A percentile compares a stretch with the other conserved stretches of the same genome.
Evolutionary conservation across 64 coral and sea anemone species (phyloP).

Genomic region (Acropora yongei): DNA sequence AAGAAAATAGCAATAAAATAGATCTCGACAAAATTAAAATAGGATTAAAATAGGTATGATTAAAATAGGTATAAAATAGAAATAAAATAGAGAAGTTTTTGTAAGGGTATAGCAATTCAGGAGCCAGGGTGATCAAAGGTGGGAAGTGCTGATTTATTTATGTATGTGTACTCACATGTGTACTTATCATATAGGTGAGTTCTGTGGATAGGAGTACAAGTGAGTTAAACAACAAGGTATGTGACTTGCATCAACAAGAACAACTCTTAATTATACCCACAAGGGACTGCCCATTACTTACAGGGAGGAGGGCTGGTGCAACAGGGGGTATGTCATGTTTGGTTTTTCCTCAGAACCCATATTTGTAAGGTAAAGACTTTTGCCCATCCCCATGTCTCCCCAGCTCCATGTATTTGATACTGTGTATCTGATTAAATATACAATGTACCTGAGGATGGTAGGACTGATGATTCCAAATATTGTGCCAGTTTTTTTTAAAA

Average conservation of each 20-base stretch:
- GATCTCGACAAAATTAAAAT: too few species aligned
- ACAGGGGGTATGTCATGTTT: background rate
- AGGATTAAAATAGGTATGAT: too few species aligned
- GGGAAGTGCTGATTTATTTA: conserved; percentile 30
- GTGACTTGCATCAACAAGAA: background rate
- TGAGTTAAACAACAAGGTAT: conserved; percentile 16
- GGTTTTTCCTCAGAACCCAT: conserved; percentile 14
- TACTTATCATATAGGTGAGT: conserved; percentile 39
- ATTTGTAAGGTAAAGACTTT: conserved; percentile 25
- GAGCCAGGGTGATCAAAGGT: too few species aligned
- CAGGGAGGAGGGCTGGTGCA: conserved; percentile 5
- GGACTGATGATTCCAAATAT: background rate
- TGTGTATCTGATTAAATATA: conserved; percentile 5
- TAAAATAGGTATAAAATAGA: too few species aligned
- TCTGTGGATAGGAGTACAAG: background rate
- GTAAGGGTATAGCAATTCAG: too few species aligned
- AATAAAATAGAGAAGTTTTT: too few species aligned
- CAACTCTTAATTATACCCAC: conserved; percentile 17
- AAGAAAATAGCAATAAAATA: too few species aligned
- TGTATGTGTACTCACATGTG: conserved; percentile 35
- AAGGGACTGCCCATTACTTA: background rate
- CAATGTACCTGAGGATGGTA: background rate
- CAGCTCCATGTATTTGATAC: background rate
- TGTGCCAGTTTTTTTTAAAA: background rate
- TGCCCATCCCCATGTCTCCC: background rate